These are phyloP conservation scores for Drosophila heteroneura DNA, from an alignment of 2,888 invertebrate species.

Conservation along the genomic window DNA sequence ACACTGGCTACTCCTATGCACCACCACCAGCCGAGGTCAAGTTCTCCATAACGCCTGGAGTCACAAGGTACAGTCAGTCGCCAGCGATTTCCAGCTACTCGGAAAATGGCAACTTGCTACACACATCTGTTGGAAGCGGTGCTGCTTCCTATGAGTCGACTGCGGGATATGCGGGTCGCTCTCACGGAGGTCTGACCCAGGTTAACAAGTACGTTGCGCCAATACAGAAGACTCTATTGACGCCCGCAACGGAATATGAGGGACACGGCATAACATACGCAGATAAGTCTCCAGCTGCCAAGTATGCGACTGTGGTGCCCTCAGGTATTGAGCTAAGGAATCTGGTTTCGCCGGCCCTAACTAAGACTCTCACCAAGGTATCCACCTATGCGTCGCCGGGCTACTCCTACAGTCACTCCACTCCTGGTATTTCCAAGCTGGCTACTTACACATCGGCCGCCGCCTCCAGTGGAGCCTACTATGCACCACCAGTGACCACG, in stretches of 20 bases:
- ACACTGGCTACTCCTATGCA: conserved; percentile 87
- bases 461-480: conserved; percentile 50
- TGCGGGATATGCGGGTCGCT: conserved; percentile 77
- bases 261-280: conserved; percentile 81
- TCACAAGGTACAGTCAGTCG: conserved; percentile 75
- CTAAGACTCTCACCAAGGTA: conserved; percentile 63
- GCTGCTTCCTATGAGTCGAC: conserved; percentile 80
- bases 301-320: conserved; percentile 84
- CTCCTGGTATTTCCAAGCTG: conserved; percentile 69
- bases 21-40: conserved; percentile 86
- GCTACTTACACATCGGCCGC: conserved; percentile 64
- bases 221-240: conserved; percentile 67
- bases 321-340: conserved; percentile 87
- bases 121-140: conserved; percentile 82
- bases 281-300: conserved; percentile 84
- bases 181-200: conserved; percentile 67
- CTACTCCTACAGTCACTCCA: conserved; percentile 74
- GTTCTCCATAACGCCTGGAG: conserved; percentile 85
- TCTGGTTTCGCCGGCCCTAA: conserved; percentile 86
- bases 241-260: conserved; percentile 83
- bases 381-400: conserved; percentile 76
- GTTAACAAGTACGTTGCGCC: conserved; percentile 76
- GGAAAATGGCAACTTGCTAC: conserved; percentile 83
- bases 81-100: conserved; percentile 81
- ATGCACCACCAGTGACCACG: conserved; percentile 83